Evolutionary conservation across 2,797 vertebrate species (phyloP).

Genomic region (Mormyrus proboscirostris): DNA sequence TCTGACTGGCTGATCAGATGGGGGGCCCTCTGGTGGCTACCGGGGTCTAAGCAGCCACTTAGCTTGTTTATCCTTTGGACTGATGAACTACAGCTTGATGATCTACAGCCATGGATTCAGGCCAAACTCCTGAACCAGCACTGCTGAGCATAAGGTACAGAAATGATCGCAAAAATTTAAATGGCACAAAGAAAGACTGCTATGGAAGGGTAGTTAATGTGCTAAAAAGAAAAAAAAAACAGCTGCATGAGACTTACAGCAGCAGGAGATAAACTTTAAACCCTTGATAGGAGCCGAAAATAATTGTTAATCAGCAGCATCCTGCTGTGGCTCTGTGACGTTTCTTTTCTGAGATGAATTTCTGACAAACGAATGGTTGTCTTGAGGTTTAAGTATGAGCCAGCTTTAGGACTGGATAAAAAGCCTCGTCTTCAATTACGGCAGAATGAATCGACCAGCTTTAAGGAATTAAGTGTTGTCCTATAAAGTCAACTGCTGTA

Average conservation of each 20-base stretch:
- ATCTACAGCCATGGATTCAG: background rate
- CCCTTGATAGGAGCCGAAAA: background rate
- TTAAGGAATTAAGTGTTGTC: background rate
- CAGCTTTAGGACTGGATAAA: background rate
- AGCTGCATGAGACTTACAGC: background rate
- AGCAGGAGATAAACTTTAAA: background rate
- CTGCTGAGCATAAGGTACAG: background rate
- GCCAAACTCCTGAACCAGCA: background rate
- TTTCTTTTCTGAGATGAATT: background rate
- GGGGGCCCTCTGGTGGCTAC: background rate
- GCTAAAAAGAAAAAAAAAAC: background rate
- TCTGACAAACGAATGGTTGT: background rate
- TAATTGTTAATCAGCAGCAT: constrained; percentile 1
- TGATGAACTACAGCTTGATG: background rate
- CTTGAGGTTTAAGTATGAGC: background rate
- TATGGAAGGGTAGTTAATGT: background rate
- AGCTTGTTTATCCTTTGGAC: background rate
- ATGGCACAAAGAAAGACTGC: background rate
- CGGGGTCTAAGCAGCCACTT: background rate
- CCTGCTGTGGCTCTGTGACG: background rate
- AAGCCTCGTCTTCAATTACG: background rate
- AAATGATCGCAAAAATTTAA: background rate
- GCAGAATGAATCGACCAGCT: background rate
- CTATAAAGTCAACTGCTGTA: background rate
- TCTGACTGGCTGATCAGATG: background rate